phyloP scores from a whole-genome alignment of 2,888 invertebrate species.

The Drosophila setosimentum region DNA sequence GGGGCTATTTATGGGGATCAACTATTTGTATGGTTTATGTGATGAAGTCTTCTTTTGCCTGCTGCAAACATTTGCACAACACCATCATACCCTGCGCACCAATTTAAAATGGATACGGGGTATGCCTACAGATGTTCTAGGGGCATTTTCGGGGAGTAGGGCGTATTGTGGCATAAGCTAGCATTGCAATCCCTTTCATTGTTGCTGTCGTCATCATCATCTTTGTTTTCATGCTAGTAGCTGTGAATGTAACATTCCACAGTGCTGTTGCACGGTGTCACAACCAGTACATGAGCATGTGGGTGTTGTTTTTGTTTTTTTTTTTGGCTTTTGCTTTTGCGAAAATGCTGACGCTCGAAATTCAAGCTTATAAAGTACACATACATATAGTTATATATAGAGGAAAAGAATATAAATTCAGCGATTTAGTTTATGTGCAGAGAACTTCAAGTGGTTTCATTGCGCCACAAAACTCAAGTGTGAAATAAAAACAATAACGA shows the following conservation, averaged over 20 bases:
- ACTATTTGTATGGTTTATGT: background rate
- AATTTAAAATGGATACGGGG: background rate
- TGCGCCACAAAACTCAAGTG: conserved; percentile 52
- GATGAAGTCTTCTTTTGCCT: background rate
- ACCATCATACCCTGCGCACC: background rate
- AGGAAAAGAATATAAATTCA: conserved; percentile 42
- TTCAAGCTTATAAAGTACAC: conserved; percentile 41
- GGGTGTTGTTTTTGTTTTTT: conserved; percentile 12
- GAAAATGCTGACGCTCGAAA: conserved; percentile 66
- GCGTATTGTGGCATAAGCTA: conserved; percentile 50
- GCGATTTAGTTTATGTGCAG: conserved; percentile 40
- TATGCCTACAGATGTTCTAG: background rate
- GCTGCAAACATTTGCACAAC: background rate
- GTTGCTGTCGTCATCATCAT: conserved; percentile 51
- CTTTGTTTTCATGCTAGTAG: conserved; percentile 55
- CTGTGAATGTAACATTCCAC: conserved; percentile 59
- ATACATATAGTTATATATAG: background rate
- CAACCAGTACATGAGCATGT: conserved; percentile 3
- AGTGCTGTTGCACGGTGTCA: conserved; percentile 15
- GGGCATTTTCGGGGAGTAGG: background rate
- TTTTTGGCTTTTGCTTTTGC: background rate
- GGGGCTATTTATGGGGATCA: background rate
- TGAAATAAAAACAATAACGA: conserved; percentile 22
- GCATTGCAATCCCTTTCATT: conserved; percentile 18
- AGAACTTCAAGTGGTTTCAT: conserved; percentile 61